Evolutionary conservation across 2,797 vertebrate species (phyloP).

Genomic region (Poecilia wingei): DNA sequence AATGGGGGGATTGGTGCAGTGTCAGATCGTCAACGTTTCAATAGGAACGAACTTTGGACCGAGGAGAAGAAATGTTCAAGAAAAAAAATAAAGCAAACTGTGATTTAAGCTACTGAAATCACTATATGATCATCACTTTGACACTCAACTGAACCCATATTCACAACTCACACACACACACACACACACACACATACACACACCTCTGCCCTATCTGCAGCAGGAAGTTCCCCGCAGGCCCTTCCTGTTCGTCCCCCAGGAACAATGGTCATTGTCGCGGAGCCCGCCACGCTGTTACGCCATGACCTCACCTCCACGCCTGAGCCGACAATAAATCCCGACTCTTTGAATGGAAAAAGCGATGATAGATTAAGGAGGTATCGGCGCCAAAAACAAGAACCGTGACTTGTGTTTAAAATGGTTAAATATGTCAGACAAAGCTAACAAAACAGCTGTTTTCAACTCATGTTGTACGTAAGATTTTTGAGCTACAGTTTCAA

Average conservation of each 20-base stretch:
- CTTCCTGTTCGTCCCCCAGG: slow-evolving; percentile 76
- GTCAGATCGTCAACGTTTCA: background rate
- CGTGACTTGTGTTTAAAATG: slow-evolving; percentile 30
- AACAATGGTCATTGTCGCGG: slow-evolving; percentile 86
- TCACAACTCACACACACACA: slow-evolving; percentile 4
- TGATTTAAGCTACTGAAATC: slow-evolving; percentile 40
- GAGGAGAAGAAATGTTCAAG: background rate
- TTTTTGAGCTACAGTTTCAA: slow-evolving; percentile 12
- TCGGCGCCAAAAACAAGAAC: slow-evolving; percentile 57
- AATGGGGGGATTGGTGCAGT: background rate
- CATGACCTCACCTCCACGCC: slow-evolving; percentile 85
- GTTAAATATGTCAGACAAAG: slow-evolving; percentile 5
- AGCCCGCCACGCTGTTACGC: slow-evolving; percentile 61
- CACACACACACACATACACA: slow-evolving; percentile 33
- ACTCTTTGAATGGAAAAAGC: slow-evolving; percentile 73
- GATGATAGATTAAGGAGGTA: slow-evolving; percentile 78
- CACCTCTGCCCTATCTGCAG: slow-evolving; percentile 69
- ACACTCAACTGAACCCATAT: slow-evolving; percentile 34
- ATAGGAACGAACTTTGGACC: background rate
- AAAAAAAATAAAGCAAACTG: slow-evolving; percentile 1
- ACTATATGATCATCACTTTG: slow-evolving; percentile 14
- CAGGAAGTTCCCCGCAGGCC: slow-evolving; percentile 83
- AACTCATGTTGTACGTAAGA: slow-evolving; percentile 6
- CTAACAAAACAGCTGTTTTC: slow-evolving; percentile 17
- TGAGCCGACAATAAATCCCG: slow-evolving; percentile 80